Conservation (phyloP, 2,888 invertebrate genomes). For the Syritta pipiens region DNA sequence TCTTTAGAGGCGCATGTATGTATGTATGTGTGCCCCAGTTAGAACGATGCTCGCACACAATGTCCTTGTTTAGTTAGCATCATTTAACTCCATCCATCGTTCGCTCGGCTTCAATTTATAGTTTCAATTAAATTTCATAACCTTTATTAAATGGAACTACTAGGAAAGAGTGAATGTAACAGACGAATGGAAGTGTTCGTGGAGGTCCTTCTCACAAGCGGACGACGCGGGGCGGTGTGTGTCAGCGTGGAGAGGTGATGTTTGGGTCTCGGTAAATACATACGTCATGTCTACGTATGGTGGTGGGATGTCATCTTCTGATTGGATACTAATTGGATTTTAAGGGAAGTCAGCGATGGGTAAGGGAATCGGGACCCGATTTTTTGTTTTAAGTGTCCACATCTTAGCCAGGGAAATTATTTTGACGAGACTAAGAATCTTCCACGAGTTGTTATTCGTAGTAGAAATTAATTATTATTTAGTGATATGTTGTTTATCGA, state of each 20-base stretch:
- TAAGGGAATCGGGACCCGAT: too few species aligned
- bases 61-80: constrained; percentile 39
- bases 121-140: constrained; percentile 59
- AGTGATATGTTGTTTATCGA: too few species aligned
- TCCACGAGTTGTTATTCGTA: too few species aligned
- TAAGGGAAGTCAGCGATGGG: too few species aligned
- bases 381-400: too few species aligned
- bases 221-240: neutral
- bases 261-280: constrained; percentile 15
- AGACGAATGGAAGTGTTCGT: neutral
- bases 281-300: too few species aligned
- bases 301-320: constrained; percentile 17
- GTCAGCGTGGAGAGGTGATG: neutral
- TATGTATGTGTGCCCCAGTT: neutral
- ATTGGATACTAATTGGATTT: constrained; percentile 26
- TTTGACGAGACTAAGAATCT: too few species aligned
- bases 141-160: constrained; percentile 35
- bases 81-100: constrained; percentile 47
- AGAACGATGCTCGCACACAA: constrained; percentile 18
- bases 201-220: neutral
- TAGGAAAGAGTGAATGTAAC: neutral
- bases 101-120: constrained; percentile 41
- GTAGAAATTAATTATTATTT: too few species aligned
- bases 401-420: too few species aligned
- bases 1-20: neutral